phyloP scores from a whole-genome alignment of 1,140 invertebrate genomes.

The Drosophila virilis region DNA sequence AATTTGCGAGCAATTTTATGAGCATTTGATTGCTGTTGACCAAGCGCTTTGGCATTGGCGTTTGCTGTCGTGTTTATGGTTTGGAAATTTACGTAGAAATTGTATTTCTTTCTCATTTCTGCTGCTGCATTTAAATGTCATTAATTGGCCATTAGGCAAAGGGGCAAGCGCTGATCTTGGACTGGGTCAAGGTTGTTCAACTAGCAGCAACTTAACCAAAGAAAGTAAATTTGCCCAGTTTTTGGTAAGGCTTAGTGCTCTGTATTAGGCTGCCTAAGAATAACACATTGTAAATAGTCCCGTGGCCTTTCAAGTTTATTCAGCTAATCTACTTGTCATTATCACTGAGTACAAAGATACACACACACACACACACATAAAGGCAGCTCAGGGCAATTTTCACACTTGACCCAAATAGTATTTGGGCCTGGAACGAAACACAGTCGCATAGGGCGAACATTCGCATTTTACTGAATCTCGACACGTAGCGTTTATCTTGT shows the following conservation, averaged over 20 bases:
- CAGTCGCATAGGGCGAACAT: constrained; percentile 2
- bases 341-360: constrained; percentile 10
- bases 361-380: constrained; percentile 2
- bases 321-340: constrained; percentile 34
- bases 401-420: constrained; percentile 29
- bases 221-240: too few species aligned
- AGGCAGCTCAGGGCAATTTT: constrained; percentile 5
- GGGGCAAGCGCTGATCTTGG: not conserved
- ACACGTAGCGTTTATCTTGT: constrained; percentile 57
- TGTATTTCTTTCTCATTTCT: not conserved
- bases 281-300: not conserved
- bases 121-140: constrained; percentile 36
- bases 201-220: not conserved
- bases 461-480: constrained; percentile 31
- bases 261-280: not conserved
- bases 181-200: constrained; percentile 26
- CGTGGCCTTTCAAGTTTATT: not conserved
- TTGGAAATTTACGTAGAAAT: constrained; percentile 17
- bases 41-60: constrained; percentile 1
- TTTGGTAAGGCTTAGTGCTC: not conserved
- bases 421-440: not conserved
- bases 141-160: constrained; percentile 51
- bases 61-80: constrained; percentile 36
- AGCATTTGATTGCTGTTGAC: constrained; percentile 49
- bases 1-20: constrained; percentile 44